Evolutionary conservation across 2,113 vertebrate species (phyloP), one percentile per base, ranked within the genome.

Genomic region (Chloebia gouldiae): DNA sequence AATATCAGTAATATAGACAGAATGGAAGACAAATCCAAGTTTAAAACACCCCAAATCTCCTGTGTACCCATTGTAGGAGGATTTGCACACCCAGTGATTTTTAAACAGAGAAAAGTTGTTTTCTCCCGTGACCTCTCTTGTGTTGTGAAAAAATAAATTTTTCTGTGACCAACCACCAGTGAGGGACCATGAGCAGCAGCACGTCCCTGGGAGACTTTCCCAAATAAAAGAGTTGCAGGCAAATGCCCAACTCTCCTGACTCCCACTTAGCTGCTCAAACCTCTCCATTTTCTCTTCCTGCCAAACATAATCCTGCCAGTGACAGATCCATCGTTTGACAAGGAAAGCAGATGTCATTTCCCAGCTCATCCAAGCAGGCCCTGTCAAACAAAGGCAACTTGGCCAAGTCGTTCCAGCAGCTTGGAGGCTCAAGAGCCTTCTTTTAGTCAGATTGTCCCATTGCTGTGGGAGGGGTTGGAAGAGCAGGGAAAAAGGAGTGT

Each of bases 151-250:
- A 49, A 31, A 7, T 15, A 56, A 33, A 7, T 17, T n/a, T 8
- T 47, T 50, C 75, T 33, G 47, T 45, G 57, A 33, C 9, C 63
- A 85, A 20, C 16, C 57, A 27, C 4, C 13, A 45, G 49, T 1
- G 42, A 40, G 54, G 23, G 49, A 25, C 72, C 53, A 60, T 0
- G 3, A 7, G 84, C 2, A 61, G 51, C 40, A 51, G 47, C 45
- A 20, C 8, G 39, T 80, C 60, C 69, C 31, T 25, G 14, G 5
- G 23, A 84, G 53, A 53, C 15, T 65, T 79, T n/a, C n/a, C 44
- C 86, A 87, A 72, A 64, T 16, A 56, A 57, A 91, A 84, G 66
- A 91, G 49, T 21, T n/a, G 77, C 83, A 93, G 94, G 89, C 69
- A 95, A 40, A 53, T 33, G 31, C 81, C 53, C 94, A 95, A 31